Evolutionary conservation across 2,113 vertebrate species (phyloP), one percentile per base, ranked within the genome.

Genomic region (Orthochromis malagaraziensis): DNA sequence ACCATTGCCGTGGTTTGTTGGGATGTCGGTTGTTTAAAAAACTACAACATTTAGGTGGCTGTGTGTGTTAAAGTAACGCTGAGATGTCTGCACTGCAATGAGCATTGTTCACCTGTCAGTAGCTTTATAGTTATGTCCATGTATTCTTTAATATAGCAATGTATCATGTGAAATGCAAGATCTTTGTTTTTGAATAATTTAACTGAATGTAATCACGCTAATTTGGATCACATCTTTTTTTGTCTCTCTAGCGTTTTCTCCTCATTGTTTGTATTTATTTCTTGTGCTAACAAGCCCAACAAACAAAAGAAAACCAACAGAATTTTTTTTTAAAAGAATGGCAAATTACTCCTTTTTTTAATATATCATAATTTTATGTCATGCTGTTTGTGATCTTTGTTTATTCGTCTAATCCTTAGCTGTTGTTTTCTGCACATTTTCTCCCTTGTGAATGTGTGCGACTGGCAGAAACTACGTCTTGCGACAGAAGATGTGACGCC

Each of bases 321-420:
- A 19, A 7, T 2, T 3, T 14, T 57, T 54, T 57, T 16, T 5
- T 2, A 0, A 45, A 40, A 6, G 2, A 6, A 73, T 26, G 8
- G 21, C 13, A 73, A 26, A 73, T 73, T 26, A 73, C 38, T 75
- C 24, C 0, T 26, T 9, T 47, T 21, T 29, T 29, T 19, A 40
- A 70, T 47, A 19, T 75, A 17, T 47, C 5, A 42, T 45, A 10
- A 45, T 73, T 42, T 49, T 49, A 7, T 49, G 16, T 75, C 9
- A 2, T 75, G 42, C 6, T 31, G 24, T 19, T 47, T 75, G 42
- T 19, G 16, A 75, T 31, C 24, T 17, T 31, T 75, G 24, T 29
- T 75, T 47, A 75, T 47, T 29, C 2, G 40, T 29, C 14, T 29
- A 73, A 73, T 11, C 5, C 6, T 75, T 5, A 29, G 14, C 9